phyloP scores from a whole-genome alignment of 2,797 vertebrate species.

The Thamnophis elegans region DNA sequence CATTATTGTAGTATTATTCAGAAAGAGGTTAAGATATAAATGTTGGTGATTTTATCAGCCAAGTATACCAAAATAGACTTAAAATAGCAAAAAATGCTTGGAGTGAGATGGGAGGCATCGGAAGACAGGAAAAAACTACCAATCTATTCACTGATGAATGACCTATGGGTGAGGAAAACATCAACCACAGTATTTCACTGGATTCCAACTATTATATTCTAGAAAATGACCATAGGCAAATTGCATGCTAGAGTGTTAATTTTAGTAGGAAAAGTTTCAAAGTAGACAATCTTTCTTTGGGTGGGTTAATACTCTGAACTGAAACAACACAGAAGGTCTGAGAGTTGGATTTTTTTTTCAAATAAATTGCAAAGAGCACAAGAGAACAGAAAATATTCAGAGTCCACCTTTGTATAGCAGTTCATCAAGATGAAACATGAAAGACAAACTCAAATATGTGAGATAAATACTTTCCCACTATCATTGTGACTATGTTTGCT shows the following conservation, averaged over 20 bases:
- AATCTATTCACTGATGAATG: background rate
- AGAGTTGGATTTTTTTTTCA: background rate
- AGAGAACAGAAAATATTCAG: background rate
- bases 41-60: background rate
- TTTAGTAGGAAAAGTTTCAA: background rate
- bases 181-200: background rate
- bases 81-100: background rate
- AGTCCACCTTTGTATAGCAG: background rate
- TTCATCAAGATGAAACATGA: background rate
- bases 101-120: background rate
- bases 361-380: background rate
- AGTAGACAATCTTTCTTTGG: background rate
- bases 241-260: background rate
- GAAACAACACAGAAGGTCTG: background rate
- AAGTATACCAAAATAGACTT: background rate
- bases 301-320: background rate
- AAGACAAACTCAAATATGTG: background rate
- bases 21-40: background rate
- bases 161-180: background rate
- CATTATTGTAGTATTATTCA: background rate
- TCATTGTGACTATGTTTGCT: background rate
- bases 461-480: background rate
- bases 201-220: background rate
- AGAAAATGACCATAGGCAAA: background rate
- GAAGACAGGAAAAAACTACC: background rate